Evolutionary conservation across 2,113 vertebrate species (phyloP).

Genomic region (Xenus cinereus): DNA sequence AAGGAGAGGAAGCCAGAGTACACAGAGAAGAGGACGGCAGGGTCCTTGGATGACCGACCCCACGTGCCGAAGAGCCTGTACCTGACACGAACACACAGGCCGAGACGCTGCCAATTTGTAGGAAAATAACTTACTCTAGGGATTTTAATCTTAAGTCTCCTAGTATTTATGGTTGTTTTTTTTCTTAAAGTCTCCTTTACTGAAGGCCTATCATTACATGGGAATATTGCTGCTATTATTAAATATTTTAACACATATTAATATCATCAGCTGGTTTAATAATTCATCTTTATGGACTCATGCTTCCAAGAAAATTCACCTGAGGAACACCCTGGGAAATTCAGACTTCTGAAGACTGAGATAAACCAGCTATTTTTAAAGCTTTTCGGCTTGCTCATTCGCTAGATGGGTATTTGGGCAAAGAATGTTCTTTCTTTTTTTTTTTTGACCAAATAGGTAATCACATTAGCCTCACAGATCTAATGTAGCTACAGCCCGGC

Average conservation of each 20-base stretch:
- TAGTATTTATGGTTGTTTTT: neutral
- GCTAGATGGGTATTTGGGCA: neutral
- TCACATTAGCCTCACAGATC: neutral
- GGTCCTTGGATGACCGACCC: rapidly evolving
- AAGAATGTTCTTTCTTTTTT: neutral
- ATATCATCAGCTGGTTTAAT: neutral
- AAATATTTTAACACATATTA: neutral
- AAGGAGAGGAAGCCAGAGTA: neutral
- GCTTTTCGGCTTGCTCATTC: neutral
- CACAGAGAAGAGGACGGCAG: rapidly evolving
- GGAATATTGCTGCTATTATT: neutral
- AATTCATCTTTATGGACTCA: neutral
- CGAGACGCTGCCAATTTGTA: rapidly evolving
- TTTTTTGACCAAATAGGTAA: slow-evolving; percentile 1
- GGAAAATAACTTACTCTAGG: neutral
- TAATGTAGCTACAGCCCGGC: neutral
- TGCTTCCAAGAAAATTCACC: neutral
- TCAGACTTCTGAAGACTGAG: neutral
- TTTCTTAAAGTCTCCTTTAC: neutral
- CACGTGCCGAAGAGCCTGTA: neutral
- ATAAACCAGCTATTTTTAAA: neutral
- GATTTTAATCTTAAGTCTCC: neutral
- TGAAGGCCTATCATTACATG: neutral
- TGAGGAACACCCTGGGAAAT: neutral
- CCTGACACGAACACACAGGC: neutral